Percentiles rank a stretch among this genome's conserved stretches.
Evolutionary conservation across 2,797 vertebrate species (phyloP).

Genomic region (Myotis pilosus): DNA sequence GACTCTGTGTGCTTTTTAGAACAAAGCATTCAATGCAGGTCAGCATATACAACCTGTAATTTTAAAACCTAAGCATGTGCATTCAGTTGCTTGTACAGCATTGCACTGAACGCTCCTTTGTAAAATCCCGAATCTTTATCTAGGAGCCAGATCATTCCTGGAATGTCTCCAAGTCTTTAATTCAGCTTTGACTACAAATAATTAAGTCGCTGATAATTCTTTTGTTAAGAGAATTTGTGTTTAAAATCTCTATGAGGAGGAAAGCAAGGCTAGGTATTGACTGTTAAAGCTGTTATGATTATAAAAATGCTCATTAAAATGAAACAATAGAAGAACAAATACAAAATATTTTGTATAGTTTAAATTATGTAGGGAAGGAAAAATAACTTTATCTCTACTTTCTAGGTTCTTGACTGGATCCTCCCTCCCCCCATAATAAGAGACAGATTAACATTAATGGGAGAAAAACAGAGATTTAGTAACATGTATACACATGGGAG

Average conservation of each 20-base stretch:
- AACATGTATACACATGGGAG: background rate
- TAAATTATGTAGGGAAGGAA: background rate
- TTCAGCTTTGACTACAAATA: background rate
- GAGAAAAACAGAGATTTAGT: background rate
- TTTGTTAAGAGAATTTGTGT: conserved; percentile 8
- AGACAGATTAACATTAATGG: background rate
- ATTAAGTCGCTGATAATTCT: background rate
- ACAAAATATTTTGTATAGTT: background rate
- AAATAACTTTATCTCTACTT: background rate
- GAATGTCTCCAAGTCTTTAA: background rate
- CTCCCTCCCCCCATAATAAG: background rate
- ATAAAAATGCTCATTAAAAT: background rate
- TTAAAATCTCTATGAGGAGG: background rate
- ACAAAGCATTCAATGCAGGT: background rate
- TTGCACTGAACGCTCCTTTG: background rate
- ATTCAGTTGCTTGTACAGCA: background rate
- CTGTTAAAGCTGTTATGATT: background rate
- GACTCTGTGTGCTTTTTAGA: background rate
- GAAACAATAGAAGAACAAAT: background rate
- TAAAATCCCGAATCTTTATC: background rate
- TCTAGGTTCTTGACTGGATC: background rate
- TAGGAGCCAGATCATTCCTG: background rate
- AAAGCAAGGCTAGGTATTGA: background rate
- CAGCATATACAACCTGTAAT: background rate
- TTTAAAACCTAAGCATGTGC: background rate